These are phyloP conservation scores for Tanypteryx hageni DNA, from an alignment of 2,888 invertebrate species.

Conservation along the genomic window DNA sequence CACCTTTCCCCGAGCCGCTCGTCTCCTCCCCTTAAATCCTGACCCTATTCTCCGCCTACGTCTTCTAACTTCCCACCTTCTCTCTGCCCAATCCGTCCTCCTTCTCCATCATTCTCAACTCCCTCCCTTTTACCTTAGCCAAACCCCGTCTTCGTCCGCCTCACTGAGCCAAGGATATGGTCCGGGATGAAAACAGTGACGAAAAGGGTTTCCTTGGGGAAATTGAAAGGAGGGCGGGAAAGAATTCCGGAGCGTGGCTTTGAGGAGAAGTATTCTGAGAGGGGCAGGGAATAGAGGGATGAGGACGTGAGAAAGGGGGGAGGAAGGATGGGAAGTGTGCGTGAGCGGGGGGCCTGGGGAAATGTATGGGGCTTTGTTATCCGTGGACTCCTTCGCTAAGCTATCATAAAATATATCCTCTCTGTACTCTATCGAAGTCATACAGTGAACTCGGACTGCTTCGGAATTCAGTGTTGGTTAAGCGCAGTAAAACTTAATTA, in stretches of 20 bases:
- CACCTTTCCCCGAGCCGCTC: background rate
- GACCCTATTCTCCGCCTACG: background rate
- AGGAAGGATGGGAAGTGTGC: background rate
- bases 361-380: constrained; percentile 24
- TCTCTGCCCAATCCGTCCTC: background rate
- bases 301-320: too few species aligned
- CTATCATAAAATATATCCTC: constrained; percentile 19
- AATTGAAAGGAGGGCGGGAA: constrained; percentile 18
- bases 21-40: background rate
- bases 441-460: background rate
- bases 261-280: background rate
- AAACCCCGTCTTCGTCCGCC: background rate
- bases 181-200: constrained; percentile 33
- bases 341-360: background rate
- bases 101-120: background rate
- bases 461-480: background rate
- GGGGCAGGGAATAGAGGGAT: background rate
- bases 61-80: background rate
- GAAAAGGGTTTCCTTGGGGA: constrained; percentile 9
- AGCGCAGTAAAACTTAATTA: constrained; percentile 26
- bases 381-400: background rate
- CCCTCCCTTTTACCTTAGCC: background rate
- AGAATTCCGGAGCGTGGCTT: constrained; percentile 12
- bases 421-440: background rate
- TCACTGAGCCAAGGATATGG: constrained; percentile 23